Base-by-base conservation (phyloP, 2,113 vertebrate genomes). In the Syrmaticus mikado region DNA sequence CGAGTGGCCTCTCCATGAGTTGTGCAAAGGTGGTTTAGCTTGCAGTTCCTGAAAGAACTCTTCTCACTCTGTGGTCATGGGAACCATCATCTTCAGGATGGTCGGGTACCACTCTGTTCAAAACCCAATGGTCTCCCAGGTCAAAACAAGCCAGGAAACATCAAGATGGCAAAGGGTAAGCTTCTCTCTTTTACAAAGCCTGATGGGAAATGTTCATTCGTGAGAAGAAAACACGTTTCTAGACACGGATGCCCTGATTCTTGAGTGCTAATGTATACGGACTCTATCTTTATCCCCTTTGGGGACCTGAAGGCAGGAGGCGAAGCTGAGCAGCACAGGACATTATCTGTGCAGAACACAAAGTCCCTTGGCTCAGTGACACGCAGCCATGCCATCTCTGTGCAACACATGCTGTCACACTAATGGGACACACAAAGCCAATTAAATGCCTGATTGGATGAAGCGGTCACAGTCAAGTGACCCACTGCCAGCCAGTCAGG, bases 371-470 rank as follows among this genome's bases (percentile, higher is more conserved):
- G 74, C 74, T n/a, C 40, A 77, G 2, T 13, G 36, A 64, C 67
- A 64, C 45, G 45, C 62, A 16, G 6, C 30, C 7, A n/a, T 2
- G 22, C 70, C 17, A 53, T 20, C 57, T 50, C 80, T 10, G 11
- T 18, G 2, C 1, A 1, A 67, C 84, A 27, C 82, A 11, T 3
- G 0, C 65, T 55, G 27, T 74, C 6, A 1, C 2, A 3, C 36
- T 77, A 66, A 64, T 7, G 19, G 8, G 65, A 17, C 21, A 0
- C 90, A 75, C 90, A 85, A 94, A 96, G 93, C 93, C 85, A 94
- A 95, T 97, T 95, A 96, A 91, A 45, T 28, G 65, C 89, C 41
- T 73, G 93, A 93, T 89, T 48, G 95, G 95, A 94, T 95, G 84
- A 92, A 85, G 87, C 1, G 2, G 43, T 70, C 80, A 30, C 75